These are phyloP conservation scores for Rhea americana DNA, from an alignment of 2,113 vertebrate species.

Conservation along the genomic window DNA sequence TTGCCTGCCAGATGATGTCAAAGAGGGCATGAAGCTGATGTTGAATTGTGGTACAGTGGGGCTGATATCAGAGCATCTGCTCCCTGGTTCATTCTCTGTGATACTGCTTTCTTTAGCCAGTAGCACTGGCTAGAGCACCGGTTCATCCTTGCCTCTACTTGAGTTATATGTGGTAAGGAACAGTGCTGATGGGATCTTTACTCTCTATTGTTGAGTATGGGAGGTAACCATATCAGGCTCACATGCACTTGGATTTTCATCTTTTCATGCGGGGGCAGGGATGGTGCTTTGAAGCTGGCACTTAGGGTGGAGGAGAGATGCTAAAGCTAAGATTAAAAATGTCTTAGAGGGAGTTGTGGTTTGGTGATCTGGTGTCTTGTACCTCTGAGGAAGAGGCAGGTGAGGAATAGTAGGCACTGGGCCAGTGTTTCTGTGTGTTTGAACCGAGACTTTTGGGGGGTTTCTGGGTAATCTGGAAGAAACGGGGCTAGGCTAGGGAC, in stretches of 20 bases:
- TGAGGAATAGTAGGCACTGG: neutral
- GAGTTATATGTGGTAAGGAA: neutral
- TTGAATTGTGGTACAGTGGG: too few species aligned
- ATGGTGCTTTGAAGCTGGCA: neutral
- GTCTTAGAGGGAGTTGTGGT: neutral
- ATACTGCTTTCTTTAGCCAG: too few species aligned
- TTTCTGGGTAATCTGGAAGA: neutral
- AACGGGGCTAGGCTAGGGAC: neutral
- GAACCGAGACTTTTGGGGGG: neutral
- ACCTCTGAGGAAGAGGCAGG: neutral
- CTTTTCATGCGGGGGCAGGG: neutral
- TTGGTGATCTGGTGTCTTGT: neutral
- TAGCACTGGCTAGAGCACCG: neutral
- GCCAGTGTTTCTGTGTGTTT: neutral
- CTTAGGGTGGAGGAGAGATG: neutral
- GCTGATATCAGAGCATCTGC: too few species aligned
- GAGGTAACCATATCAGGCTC: neutral
- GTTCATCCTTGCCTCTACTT: neutral
- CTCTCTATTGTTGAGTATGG: neutral
- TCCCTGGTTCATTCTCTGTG: too few species aligned
- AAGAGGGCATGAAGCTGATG: too few species aligned
- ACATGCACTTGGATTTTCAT: neutral
- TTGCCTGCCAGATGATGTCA: too few species aligned
- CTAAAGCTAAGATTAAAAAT: neutral
- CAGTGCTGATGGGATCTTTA: neutral